These are phyloP conservation scores for Rhizomys pruinosus DNA, from an alignment of 2,113 vertebrate genomes.

Conservation along the genomic window DNA sequence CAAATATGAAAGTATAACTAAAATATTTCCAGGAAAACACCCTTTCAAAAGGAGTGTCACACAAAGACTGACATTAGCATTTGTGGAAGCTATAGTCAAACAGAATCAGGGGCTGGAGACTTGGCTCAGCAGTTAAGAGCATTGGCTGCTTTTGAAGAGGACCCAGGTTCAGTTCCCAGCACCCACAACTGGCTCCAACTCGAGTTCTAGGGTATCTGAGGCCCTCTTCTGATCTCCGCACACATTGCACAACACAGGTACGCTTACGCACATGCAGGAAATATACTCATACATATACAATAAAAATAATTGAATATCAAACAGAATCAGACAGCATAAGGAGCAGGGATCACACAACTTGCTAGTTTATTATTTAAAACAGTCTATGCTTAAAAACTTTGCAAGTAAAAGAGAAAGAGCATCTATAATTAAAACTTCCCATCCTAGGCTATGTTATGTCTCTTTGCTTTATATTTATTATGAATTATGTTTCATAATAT, in stretches of 20 bases:
- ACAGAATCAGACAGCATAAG: not conserved
- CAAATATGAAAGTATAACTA: not conserved
- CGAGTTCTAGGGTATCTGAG: too few species aligned
- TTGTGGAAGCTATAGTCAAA: not conserved
- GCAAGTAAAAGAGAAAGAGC: not conserved
- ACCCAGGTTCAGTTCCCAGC: too few species aligned
- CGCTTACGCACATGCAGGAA: too few species aligned
- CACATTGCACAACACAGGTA: too few species aligned
- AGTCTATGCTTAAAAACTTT: not conserved
- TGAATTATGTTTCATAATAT: too few species aligned
- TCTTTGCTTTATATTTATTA: not conserved
- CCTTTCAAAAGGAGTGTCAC: not conserved
- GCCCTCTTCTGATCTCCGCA: too few species aligned
- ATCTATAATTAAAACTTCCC: not conserved
- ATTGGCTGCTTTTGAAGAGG: too few species aligned
- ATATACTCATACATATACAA: too few species aligned
- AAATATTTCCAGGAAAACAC: not conserved
- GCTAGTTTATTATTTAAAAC: not conserved
- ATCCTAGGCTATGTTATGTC: not conserved
- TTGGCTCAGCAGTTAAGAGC: too few species aligned
- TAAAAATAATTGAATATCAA: not conserved
- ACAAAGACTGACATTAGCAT: not conserved
- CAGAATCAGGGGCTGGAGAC: not conserved
- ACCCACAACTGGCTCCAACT: too few species aligned
- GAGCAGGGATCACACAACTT: not conserved